Base-by-base conservation (phyloP, 2,797 vertebrate species). In the Poecilia gillii region DNA sequence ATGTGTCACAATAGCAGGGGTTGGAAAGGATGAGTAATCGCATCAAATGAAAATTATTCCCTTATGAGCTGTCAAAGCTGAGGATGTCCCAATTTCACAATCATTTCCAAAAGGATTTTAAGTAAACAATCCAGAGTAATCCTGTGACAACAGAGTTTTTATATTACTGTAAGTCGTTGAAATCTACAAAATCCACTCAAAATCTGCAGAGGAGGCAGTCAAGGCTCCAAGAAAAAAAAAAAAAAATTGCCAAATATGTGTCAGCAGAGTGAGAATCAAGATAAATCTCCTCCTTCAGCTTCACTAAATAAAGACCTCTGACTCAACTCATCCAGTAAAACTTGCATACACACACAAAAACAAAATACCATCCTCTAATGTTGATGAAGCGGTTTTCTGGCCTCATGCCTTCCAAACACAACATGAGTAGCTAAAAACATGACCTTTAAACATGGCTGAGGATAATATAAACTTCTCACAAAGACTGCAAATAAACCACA, bases 291-390 rank as follows among this genome's bases (percentile, higher is more conserved):
- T 88, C 80, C 82, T 85, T 64, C 68, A 81, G 39, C 49, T 76
- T 64, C 55, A 84, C 87, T 88, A 87, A 88, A 87, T 87, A 73
- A 86, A 84, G 81, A 86, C 25, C 57, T 84, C 62, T 86, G 77
- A 89, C 79, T 89, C 72, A 87, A 79, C 85, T 55, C 77, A 66
- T 41, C 53, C 66, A 78, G 55, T 74, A 53, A 84, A 84, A 87
- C 41, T 71, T 31, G 41, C 4, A 36, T 13, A 68, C 9, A 28
- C n/a, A 79, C 43, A 73, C 47, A 77, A 55, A 72, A 36, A 70
- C 62, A 86, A 23, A 76, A 49, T 76, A 49, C 64, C 72, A 59
- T 83, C 2, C 49, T 79, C 51, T 73, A 83, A 83, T 89, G 79
- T 81, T 83, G 76, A 45, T 77, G 78, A 87, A 70, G 51, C 6